Conservation (phyloP, 2,888 invertebrate genomes). For the Seira musarum region DNA sequence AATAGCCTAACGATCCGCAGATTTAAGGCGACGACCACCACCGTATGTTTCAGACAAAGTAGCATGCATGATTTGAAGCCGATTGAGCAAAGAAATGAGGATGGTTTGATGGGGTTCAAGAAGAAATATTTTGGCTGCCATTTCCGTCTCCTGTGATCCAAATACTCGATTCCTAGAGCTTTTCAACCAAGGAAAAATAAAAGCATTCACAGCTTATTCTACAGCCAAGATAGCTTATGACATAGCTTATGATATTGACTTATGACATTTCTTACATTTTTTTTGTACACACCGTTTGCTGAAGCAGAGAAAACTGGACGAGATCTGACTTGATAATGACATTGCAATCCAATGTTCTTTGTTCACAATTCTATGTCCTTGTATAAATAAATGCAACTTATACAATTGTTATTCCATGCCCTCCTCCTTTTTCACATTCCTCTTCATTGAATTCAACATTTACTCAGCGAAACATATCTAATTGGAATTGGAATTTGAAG, state of each 20-base stretch:
- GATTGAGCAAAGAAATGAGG: constrained; percentile 45
- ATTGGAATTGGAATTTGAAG: not conserved
- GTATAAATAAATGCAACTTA: not conserved
- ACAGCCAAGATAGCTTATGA: too few species aligned
- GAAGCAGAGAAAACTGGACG: constrained; percentile 15
- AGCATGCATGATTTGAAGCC: constrained; percentile 50
- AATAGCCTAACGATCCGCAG: not conserved
- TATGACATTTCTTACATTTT: too few species aligned
- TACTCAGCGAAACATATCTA: constrained; percentile 6
- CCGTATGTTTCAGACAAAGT: not conserved
- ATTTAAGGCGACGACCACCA: not conserved
- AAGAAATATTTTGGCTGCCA: not conserved
- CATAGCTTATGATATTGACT: too few species aligned
- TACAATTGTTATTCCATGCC: not conserved
- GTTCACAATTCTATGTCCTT: not conserved
- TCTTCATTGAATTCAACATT: not conserved
- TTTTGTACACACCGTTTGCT: too few species aligned
- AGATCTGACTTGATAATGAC: constrained; percentile 53
- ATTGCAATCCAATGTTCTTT: not conserved
- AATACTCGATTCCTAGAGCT: not conserved
- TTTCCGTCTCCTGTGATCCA: not conserved
- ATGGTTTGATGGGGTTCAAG: constrained; percentile 30
- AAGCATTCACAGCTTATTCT: too few species aligned
- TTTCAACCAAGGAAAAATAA: constrained; percentile 2
- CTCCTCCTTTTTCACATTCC: not conserved